Percentiles rank a stretch among this genome's conserved stretches.
phyloP scores from a whole-genome alignment of 2,888 invertebrate species.

The Eurois occulta region DNA sequence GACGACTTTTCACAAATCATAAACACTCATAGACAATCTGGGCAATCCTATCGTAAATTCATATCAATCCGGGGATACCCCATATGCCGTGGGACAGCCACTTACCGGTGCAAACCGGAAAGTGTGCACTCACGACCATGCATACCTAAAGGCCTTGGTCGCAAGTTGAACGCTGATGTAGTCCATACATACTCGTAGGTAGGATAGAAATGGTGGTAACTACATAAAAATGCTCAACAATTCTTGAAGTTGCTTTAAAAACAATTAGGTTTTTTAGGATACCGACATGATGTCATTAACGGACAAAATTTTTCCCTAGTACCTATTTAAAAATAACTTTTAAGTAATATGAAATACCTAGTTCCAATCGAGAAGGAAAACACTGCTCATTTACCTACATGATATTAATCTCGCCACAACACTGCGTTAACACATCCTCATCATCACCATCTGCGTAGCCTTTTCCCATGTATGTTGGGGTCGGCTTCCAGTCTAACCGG shows the following conservation, averaged over 20 bases:
- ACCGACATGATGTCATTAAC: background rate
- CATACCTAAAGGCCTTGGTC: background rate
- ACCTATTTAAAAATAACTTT: background rate
- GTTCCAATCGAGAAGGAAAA: constrained; percentile 15
- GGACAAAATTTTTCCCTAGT: background rate
- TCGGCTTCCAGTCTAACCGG: too few species aligned
- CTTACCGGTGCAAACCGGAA: constrained; percentile 22
- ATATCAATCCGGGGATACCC: background rate
- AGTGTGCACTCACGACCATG: constrained; percentile 8
- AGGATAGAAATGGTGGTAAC: background rate
- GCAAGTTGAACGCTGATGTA: background rate
- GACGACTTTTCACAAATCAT: background rate
- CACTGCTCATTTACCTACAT: background rate
- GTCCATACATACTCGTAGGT: background rate
- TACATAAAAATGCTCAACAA: background rate
- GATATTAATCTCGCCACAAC: background rate
- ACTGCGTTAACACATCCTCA: background rate
- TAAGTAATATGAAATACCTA: background rate
- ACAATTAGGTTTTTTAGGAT: too few species aligned
- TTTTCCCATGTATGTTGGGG: too few species aligned
- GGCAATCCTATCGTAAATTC: background rate
- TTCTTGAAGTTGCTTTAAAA: background rate
- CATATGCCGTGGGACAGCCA: background rate
- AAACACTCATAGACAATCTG: background rate
- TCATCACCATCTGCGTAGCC: too few species aligned